phyloP scores from a whole-genome alignment of 2,113 vertebrate species.

The Girardinichthys multiradiatus region DNA sequence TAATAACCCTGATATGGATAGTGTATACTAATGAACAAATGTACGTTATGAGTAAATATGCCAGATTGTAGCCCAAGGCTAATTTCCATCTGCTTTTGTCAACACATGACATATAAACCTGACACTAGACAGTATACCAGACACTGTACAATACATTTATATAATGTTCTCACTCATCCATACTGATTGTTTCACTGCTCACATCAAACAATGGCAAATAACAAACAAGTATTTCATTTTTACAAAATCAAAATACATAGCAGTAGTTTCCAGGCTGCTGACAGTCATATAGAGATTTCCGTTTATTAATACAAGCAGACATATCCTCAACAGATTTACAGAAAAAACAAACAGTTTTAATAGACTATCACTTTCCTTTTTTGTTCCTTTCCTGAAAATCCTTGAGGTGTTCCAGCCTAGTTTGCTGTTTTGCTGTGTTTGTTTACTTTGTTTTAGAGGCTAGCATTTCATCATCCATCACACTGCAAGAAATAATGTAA shows the following conservation, averaged over 20 bases:
- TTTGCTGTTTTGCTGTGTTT: conserved; percentile 69
- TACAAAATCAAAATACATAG: conserved; percentile 19
- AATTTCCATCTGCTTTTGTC: too few species aligned
- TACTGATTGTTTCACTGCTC: neutral
- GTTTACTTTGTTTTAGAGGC: conserved; percentile 64
- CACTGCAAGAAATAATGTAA: conserved; percentile 40
- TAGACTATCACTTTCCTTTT: conserved; percentile 74
- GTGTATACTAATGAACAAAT: too few species aligned
- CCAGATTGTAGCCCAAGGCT: too few species aligned
- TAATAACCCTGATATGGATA: too few species aligned
- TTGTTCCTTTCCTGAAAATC: conserved; percentile 53
- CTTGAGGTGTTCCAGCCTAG: conserved; percentile 62
- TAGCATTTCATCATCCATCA: conserved; percentile 71
- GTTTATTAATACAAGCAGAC: conserved; percentile 63
- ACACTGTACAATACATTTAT: too few species aligned
- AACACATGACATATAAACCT: too few species aligned
- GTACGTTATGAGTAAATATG: too few species aligned
- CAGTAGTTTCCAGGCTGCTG: too few species aligned
- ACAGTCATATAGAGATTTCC: conserved; percentile 56
- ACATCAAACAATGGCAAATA: conserved; percentile 33
- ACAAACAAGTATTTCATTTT: conserved; percentile 32
- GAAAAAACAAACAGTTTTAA: conserved; percentile 70
- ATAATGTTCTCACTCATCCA: too few species aligned
- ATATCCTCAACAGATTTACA: conserved; percentile 66
- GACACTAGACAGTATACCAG: too few species aligned